phyloP scores from a whole-genome alignment of 2,797 vertebrate genomes.

The Neosalanx taihuensis region DNA sequence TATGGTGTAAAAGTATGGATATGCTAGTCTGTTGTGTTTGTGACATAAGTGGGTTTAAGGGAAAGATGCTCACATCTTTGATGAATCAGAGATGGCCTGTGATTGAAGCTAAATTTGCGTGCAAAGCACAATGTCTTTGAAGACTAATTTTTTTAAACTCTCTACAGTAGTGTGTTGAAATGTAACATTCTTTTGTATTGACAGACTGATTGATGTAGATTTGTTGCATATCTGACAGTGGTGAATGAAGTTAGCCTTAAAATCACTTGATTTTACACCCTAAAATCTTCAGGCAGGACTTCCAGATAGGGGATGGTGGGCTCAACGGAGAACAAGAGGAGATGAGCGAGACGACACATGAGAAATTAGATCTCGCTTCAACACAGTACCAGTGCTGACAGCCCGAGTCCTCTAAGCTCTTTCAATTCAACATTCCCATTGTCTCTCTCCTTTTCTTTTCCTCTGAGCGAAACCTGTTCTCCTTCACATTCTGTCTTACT shows the following conservation, averaged over 20 bases:
- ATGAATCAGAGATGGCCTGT: not conserved
- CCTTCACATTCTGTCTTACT: slow-evolving; percentile 59
- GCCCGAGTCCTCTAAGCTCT: slow-evolving; percentile 62
- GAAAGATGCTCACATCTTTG: no score
- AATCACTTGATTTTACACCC: not conserved
- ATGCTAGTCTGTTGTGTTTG: not conserved
- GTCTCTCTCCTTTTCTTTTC: slow-evolving; percentile 56
- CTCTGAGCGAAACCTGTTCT: slow-evolving; percentile 66
- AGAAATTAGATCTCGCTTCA: slow-evolving; percentile 72
- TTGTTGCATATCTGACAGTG: not conserved
- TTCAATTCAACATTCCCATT: slow-evolving; percentile 60
- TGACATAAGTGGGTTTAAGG: no score
- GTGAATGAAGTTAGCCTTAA: not conserved
- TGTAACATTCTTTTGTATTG: no score
- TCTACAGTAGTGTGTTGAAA: no score
- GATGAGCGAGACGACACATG: slow-evolving; percentile 69
- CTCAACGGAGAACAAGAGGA: slow-evolving; percentile 40
- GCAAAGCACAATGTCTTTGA: no score
- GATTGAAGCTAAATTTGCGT: no score
- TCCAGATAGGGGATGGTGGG: not conserved
- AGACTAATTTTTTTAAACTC: no score
- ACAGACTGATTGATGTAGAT: not conserved
- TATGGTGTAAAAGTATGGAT: slow-evolving; percentile 4
- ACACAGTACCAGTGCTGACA: slow-evolving; percentile 70
- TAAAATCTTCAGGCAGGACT: not conserved